Percentiles rank a stretch among this genome's conserved stretches.
These are phyloP conservation scores for Phylloscopus trochilus DNA, from an alignment of 2,113 vertebrate species.

Conservation along the genomic window DNA sequence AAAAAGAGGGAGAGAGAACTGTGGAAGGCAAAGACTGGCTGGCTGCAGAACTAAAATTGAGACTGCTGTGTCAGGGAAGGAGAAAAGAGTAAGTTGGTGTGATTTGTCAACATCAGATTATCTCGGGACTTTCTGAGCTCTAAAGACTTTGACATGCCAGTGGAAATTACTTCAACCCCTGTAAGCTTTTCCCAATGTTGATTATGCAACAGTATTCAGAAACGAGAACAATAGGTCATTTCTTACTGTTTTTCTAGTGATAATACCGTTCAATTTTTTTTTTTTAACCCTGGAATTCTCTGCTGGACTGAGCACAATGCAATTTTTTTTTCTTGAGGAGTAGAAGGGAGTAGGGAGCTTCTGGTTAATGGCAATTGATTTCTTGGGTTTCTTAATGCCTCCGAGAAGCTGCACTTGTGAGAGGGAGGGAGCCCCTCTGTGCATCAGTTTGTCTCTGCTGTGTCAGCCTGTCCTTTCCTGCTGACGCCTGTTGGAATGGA, in stretches of 20 bases:
- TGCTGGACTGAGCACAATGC: background rate
- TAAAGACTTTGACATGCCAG: background rate
- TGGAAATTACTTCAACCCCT: background rate
- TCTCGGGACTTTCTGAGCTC: background rate
- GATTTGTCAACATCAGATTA: background rate
- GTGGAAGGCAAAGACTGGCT: background rate
- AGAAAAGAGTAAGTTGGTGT: background rate
- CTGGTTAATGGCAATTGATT: background rate
- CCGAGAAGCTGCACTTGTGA: background rate
- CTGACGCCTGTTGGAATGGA: background rate
- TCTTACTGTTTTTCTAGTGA: background rate
- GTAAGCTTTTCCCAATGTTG: background rate
- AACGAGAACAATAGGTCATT: background rate
- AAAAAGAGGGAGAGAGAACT: rapidly evolving
- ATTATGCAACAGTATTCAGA: background rate
- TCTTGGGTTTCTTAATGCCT: background rate
- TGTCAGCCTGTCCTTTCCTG: background rate
- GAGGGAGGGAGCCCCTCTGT: background rate
- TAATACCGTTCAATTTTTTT: background rate
- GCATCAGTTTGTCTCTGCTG: background rate
- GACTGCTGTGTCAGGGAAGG: background rate
- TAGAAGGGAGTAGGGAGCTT: background rate
- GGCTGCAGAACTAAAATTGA: background rate
- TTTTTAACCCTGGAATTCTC: background rate
- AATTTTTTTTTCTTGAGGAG: background rate